Conservation (phyloP, 2,797 vertebrate species). For the Platyrinchus mystaceus region DNA sequence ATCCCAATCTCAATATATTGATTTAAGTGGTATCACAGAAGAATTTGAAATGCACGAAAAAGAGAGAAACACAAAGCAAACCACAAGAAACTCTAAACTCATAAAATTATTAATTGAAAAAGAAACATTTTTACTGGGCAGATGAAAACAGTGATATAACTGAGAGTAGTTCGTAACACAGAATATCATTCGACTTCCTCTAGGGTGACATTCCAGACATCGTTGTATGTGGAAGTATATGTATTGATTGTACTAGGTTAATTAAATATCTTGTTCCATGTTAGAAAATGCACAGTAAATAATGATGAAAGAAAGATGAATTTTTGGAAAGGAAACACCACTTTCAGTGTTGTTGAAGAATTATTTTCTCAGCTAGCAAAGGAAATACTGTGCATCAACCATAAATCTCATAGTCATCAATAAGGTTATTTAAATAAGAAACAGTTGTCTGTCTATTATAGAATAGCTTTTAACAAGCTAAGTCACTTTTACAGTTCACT, state of each 20-base stretch:
- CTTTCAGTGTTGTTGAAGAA: not conserved
- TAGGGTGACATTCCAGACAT: not conserved
- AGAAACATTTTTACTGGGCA: not conserved
- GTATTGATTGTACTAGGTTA: not conserved
- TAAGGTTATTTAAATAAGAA: not conserved
- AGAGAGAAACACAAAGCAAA: not conserved
- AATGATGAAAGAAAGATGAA: not conserved
- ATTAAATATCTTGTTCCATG: not conserved
- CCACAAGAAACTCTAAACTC: not conserved
- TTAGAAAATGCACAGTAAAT: not conserved
- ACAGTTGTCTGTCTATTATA: not conserved
- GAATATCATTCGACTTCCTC: not conserved
- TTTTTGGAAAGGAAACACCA: not conserved
- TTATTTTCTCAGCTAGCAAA: not conserved
- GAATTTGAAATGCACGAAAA: slow-evolving; percentile 35
- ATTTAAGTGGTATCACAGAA: slow-evolving; percentile 42
- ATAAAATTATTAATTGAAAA: slow-evolving; percentile 22
- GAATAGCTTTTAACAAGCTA: not conserved
- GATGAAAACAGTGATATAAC: not conserved
- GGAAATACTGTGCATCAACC: not conserved
- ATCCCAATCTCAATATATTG: slow-evolving; percentile 18
- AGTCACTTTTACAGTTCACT: not conserved
- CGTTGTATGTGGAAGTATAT: not conserved
- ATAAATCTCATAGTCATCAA: not conserved
- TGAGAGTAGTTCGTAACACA: slow-evolving; percentile 3